These are phyloP conservation scores for Noctua janthe DNA, from an alignment of 2,888 invertebrate species.

Conservation along the genomic window DNA sequence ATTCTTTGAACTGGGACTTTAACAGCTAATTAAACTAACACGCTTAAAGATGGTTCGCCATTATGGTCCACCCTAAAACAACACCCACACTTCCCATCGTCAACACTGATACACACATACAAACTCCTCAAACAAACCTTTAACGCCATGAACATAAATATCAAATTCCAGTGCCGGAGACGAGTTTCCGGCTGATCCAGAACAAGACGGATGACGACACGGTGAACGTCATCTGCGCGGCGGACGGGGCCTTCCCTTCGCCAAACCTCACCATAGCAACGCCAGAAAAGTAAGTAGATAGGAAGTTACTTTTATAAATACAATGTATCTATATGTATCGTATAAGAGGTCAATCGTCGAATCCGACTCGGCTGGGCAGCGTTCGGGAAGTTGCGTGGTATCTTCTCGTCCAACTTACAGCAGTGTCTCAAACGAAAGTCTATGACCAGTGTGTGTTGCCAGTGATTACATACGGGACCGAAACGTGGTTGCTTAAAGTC, in stretches of 20 bases:
- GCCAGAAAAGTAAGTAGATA: conserved; percentile 82
- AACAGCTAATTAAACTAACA: background rate
- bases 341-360: no score
- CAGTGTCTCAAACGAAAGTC: no score
- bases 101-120: background rate
- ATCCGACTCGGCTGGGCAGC: no score
- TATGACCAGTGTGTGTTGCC: no score
- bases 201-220: conserved; percentile 89
- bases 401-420: no score
- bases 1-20: background rate
- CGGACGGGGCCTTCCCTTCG: conserved; percentile 89
- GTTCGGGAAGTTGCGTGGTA: no score
- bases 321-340: background rate
- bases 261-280: conserved; percentile 89
- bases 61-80: background rate
- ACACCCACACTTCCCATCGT: background rate
- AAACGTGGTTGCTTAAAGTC: no score
- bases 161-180: conserved; percentile 87
- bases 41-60: background rate
- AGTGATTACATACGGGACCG: no score
- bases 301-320: background rate
- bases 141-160: conserved; percentile 32
- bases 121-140: conserved; percentile 3
- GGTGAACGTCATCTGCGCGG: conserved; percentile 90
- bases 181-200: conserved; percentile 88